Base-by-base conservation (phyloP, 2,888 invertebrate genomes). In the Napeogenes inachia region DNA sequence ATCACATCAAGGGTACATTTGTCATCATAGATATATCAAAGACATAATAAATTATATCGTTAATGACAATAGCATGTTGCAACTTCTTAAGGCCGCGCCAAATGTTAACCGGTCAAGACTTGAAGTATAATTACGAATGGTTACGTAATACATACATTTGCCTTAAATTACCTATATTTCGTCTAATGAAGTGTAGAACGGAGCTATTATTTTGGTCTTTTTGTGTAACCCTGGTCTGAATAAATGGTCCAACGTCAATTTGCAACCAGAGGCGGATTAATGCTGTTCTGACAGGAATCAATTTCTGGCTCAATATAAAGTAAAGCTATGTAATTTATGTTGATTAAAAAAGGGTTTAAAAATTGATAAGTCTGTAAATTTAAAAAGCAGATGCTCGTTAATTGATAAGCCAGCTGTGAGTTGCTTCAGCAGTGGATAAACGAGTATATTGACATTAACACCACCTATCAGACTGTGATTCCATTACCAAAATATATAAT, bases 81-180 rank as follows among this genome's bases (percentile, higher is more conserved):
- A 86, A 86, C 72, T 62, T 65, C 71, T 70, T 81, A 81, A 87
- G 87, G 88, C 81, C 85, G 75, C 69, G 70, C 77, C 69, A 87
- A 87, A 88, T 88, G 88, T 81, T 86, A 88, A 83, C 85, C 84
- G 84, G 85, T 82, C 81, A 78, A 71, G 70, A 54, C 60, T 62
- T 68, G 71, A 69, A 59, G 65, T 64, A 67, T 66, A 60, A 67
- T 65, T 67, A 66, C 54, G 13, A 55, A 38, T 45, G 45, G 58
- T 66, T 66, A 62, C 59, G 64, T 65, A 61, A 65, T 61, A 53
- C 56, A n/a, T 21, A 54, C 13, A 66, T 32, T 42, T n/a, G 61
- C 45, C 32, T 53, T 32, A 54, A 60, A 66, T 55, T 56, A 58
- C 54, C 56, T 59, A 60, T 56, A 58, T 58, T 60, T 59, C 55